A percentile compares a stretch with the other conserved stretches of the same genome.
Evolutionary conservation across 2,113 vertebrate genomes (phyloP).

Genomic region (Pica pica): DNA sequence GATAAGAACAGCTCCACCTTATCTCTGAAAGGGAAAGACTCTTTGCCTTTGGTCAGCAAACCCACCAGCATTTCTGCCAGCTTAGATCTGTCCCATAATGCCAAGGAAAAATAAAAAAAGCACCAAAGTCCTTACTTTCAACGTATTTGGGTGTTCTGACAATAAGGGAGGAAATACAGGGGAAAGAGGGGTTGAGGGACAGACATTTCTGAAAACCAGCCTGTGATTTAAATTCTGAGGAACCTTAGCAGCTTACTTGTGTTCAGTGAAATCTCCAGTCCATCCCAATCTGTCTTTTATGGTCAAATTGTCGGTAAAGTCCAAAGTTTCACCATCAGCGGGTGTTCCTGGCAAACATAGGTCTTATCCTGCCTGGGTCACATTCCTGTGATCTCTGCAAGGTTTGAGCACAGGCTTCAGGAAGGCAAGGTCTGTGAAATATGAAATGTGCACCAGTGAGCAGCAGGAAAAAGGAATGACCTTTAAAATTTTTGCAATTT

Average conservation of each 20-base stretch:
- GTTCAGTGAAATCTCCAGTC: background rate
- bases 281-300: background rate
- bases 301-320: background rate
- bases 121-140: background rate
- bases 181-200: background rate
- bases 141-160: background rate
- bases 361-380: background rate
- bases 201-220: background rate
- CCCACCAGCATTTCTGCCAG: background rate
- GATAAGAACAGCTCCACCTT: background rate
- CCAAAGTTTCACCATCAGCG: background rate
- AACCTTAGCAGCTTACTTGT: background rate
- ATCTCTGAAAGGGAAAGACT: background rate
- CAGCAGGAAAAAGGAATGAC: background rate
- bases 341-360: background rate
- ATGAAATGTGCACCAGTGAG: background rate
- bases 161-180: background rate
- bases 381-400: background rate
- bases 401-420: background rate
- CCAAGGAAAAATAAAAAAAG: rapidly evolving
- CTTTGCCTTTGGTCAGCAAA: background rate
- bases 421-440: background rate
- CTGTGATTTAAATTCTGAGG: background rate
- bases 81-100: background rate
- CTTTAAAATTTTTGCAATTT: background rate